Percentiles rank a stretch among this genome's conserved stretches.
Evolutionary conservation across 1,140 invertebrate species (phyloP).

Genomic region (Drosophila trapezifrons): DNA sequence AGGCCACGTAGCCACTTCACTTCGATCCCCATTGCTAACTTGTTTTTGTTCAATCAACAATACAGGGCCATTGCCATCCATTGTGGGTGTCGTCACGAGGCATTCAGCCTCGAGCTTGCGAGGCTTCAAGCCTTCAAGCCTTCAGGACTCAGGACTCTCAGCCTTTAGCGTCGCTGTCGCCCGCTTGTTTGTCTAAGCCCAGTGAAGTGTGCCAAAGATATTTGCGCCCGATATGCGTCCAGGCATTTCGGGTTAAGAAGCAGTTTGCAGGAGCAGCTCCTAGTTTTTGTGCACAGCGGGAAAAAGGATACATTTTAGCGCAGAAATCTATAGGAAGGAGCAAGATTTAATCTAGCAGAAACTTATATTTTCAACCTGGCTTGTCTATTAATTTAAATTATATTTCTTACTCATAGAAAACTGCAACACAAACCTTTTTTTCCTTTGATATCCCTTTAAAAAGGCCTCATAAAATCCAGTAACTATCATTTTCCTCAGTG

Average conservation of each 20-base stretch:
- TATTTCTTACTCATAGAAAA: background rate
- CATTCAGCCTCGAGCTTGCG: background rate
- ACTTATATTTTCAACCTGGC: background rate
- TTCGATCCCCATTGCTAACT: slow-evolving; percentile 40
- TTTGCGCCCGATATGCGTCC: slow-evolving; percentile 70
- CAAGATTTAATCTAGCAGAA: background rate
- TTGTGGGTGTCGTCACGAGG: slow-evolving; percentile 23
- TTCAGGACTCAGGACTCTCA: background rate
- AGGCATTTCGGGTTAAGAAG: slow-evolving; percentile 59
- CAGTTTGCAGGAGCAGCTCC: slow-evolving; percentile 5
- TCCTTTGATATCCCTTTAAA: background rate
- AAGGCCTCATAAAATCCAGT: background rate
- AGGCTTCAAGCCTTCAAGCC: slow-evolving; percentile 6
- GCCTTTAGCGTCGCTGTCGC: slow-evolving; percentile 32
- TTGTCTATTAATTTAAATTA: no score
- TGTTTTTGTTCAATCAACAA: slow-evolving; percentile 81
- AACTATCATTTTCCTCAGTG: background rate
- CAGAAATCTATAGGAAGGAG: background rate
- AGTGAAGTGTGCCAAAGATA: slow-evolving; percentile 78
- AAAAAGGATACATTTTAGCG: no score
- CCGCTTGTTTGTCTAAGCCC: slow-evolving; percentile 70
- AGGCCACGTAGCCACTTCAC: slow-evolving; percentile 58
- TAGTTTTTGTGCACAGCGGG: slow-evolving; percentile 10
- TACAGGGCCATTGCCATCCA: slow-evolving; percentile 58
- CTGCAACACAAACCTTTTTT: no score